A percentile compares a stretch with the other conserved stretches of the same genome.
phyloP scores from a whole-genome alignment of 2,888 invertebrate genomes.

The Xylota segnis region DNA sequence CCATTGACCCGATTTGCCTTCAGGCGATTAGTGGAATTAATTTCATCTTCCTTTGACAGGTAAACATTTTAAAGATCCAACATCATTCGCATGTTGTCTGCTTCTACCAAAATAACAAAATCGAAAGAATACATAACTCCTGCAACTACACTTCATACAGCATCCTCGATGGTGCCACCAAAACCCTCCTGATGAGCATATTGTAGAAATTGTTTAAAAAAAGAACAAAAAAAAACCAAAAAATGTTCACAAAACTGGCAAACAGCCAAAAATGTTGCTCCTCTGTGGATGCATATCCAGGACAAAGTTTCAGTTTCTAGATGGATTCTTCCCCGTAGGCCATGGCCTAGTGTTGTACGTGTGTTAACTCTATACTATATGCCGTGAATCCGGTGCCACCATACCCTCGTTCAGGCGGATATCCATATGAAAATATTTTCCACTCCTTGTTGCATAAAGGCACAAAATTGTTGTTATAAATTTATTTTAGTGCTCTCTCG shows the following conservation, averaged over 20 bases:
- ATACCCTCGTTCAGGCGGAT: conserved; percentile 20
- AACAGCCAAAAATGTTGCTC: conserved; percentile 61
- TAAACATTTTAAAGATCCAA: conserved; percentile 28
- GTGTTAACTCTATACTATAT: conserved; percentile 5
- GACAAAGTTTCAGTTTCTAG: conserved; percentile 73
- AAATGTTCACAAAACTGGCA: conserved; percentile 60
- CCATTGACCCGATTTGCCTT: conserved; percentile 16
- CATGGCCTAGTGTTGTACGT: conserved; percentile 55
- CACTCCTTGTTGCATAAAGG: conserved; percentile 59
- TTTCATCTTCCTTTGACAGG: conserved; percentile 55
- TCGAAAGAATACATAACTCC: conserved; percentile 44
- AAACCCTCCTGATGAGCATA: conserved; percentile 44
- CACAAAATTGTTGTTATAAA: conserved; percentile 71
- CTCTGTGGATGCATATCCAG: conserved; percentile 55
- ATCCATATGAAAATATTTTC: conserved; percentile 55
- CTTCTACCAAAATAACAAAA: conserved; percentile 15
- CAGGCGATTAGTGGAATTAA: conserved; percentile 56
- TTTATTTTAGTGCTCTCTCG: conserved; percentile 69
- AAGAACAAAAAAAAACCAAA: conserved; percentile 9
- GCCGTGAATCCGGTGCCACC: conserved; percentile 8
- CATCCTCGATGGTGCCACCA: conserved; percentile 22
- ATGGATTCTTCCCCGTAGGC: conserved; percentile 59
- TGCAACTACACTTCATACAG: conserved; percentile 6
- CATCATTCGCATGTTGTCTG: conserved; percentile 13
- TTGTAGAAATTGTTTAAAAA: conserved; percentile 43